Base-by-base conservation (phyloP, 2,888 invertebrate genomes). In the Boloria euphrosyne region DNA sequence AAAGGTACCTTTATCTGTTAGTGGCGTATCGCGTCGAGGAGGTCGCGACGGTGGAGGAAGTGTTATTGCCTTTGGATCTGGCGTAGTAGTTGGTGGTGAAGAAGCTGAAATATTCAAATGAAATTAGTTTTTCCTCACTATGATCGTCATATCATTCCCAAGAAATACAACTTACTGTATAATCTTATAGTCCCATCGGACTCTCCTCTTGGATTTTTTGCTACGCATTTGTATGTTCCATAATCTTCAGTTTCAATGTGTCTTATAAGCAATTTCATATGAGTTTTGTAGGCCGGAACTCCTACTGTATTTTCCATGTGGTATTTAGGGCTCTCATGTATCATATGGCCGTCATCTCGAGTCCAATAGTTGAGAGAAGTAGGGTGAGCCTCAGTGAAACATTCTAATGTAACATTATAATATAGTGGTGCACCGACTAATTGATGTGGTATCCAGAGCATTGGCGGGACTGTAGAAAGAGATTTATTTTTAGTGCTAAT, bases 341-440 rank as follows among this genome's bases (percentile, higher is more conserved):
- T 97, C 97, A 97, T 97, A 80, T 96, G 95, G 13, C 96, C 96
- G 77, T 96, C 96, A 81, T 96, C 97, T 68, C 96, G 92, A 0
- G 97, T 97, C 97, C 97, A 97, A 83, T 97, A 97, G 89, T 97
- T 97, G 67, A 98, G 93, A 16, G 98, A 97, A 43, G 96, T 96
- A 4, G 98, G 98, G 89, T 97, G 96, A 2, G 98, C 97, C 87
- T 98, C 98, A 6, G 97, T 97, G 82, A 96, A 96, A 82, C 98
- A 98, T 88, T 97, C 97, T 70, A 98, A 88, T 4, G 96, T 97
- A 13, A 97, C 96, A 76, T 96, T 96, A 84, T 95, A 96, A 71
- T 95, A 96, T 67, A 96, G 91, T 0, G 97, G 97, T 16, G 96
- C 96, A 38, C 97, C 97, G 47, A 98, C 97, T 73, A 97, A 92